A percentile compares a stretch with the other conserved stretches of the same genome.
Evolutionary conservation across 1,140 invertebrate species (phyloP).

Genomic region (Drosophila tani): DNA sequence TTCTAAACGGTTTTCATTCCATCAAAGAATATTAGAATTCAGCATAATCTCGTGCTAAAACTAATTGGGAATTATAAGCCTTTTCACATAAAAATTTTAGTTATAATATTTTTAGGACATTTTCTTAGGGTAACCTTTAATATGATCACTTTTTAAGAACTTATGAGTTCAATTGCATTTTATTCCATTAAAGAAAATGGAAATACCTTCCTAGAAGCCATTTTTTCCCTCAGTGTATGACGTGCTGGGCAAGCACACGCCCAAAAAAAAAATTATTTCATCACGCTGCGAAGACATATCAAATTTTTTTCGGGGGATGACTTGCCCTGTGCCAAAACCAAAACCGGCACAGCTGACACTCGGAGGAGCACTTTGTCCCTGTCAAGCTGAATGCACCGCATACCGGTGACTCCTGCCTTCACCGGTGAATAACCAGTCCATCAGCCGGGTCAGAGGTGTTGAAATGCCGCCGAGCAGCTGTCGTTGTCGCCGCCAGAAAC

Average conservation of each 20-base stretch:
- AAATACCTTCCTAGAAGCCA: neutral
- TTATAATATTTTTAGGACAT: too few relatives aligned
- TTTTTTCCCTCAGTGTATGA: conserved; percentile 12
- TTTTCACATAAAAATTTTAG: too few relatives aligned
- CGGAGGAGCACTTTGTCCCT: conserved; percentile 39
- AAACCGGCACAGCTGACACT: conserved; percentile 54
- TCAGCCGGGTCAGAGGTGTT: conserved; percentile 65
- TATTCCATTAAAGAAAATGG: too few relatives aligned
- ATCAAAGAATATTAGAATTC: too few relatives aligned
- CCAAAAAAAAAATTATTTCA: conserved; percentile 66
- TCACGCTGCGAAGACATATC: conserved; percentile 57
- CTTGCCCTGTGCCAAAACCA: neutral
- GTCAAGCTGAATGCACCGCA: conserved; percentile 65
- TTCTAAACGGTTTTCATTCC: too few relatives aligned
- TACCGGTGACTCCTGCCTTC: conserved; percentile 4
- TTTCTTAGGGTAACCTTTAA: too few relatives aligned
- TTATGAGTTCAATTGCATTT: neutral
- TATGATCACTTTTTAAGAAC: neutral
- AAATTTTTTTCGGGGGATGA: conserved; percentile 61
- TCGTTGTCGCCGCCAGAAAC: conserved; percentile 24
- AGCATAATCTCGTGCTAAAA: too few relatives aligned
- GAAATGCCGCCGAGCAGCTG: conserved; percentile 38
- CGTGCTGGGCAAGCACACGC: conserved; percentile 54
- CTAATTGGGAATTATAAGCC: too few relatives aligned
- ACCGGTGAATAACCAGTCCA: conserved; percentile 24